Evolutionary conservation across 2,888 invertebrate genomes (phyloP).

Genomic region (Hoplodrina blanda): DNA sequence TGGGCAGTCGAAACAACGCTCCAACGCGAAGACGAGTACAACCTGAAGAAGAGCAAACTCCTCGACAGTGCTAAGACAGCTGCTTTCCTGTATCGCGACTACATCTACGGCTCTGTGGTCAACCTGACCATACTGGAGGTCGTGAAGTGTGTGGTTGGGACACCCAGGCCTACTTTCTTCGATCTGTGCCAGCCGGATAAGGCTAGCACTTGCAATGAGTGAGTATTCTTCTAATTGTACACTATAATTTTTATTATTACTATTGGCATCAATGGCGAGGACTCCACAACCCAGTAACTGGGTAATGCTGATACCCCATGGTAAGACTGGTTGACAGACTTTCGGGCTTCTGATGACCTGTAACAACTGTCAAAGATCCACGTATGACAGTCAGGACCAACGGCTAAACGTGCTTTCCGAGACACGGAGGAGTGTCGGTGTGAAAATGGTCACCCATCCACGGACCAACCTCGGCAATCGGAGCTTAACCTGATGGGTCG

Average conservation of each 20-base stretch:
- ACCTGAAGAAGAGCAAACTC: constrained; percentile 83
- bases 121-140: constrained; percentile 92
- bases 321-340: too few species aligned
- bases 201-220: constrained; percentile 91
- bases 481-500: too few species aligned
- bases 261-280: background rate
- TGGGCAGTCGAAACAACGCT: constrained; percentile 86
- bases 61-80: constrained; percentile 81
- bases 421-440: too few species aligned
- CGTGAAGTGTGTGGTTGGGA: constrained; percentile 92
- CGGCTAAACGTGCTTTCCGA: too few species aligned
- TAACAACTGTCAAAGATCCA: too few species aligned
- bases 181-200: constrained; percentile 93
- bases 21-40: constrained; percentile 84
- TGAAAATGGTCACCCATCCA: too few species aligned
- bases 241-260: background rate
- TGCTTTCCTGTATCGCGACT: constrained; percentile 91
- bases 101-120: constrained; percentile 91
- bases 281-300: too few species aligned
- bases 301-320: too few species aligned
- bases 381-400: too few species aligned
- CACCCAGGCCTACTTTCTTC: constrained; percentile 94
- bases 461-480: too few species aligned
- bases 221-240: constrained; percentile 60
- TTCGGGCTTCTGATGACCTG: too few species aligned